Percentiles rank a stretch among this genome's conserved stretches.
Evolutionary conservation across 1,140 invertebrate genomes (phyloP).

Genomic region (Philaenus spumarius): DNA sequence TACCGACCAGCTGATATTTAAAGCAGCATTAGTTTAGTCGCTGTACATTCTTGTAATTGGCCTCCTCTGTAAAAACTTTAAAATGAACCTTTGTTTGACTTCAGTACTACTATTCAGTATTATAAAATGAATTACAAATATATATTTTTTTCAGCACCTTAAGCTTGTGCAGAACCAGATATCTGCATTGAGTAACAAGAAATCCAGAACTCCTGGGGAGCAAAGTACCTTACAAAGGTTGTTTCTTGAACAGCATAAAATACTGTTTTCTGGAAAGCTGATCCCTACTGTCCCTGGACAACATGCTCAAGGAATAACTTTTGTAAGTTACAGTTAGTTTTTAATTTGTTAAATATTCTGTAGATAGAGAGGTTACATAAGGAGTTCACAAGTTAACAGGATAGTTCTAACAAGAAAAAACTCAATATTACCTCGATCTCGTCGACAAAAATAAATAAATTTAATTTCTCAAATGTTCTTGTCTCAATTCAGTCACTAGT

Average conservation of each 20-base stretch:
- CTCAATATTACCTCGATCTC: too few relatives aligned
- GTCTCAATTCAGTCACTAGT: too few relatives aligned
- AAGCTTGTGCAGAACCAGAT: conserved; percentile 54
- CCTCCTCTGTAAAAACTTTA: neutral
- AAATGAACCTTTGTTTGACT: neutral
- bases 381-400: too few relatives aligned
- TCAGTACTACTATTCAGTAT: neutral
- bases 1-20: too few relatives aligned
- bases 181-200: conserved; percentile 44
- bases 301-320: conserved; percentile 33
- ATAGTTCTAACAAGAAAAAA: too few relatives aligned
- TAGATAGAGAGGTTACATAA: too few relatives aligned
- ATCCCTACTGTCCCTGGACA: conserved; percentile 46
- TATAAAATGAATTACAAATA: neutral
- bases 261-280: conserved; percentile 52
- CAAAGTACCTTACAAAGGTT: conserved; percentile 46
- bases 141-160: conserved; percentile 40
- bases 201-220: conserved; percentile 40
- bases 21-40: too few relatives aligned
- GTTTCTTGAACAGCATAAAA: conserved; percentile 53
- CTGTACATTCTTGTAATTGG: neutral
- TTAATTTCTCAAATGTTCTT: too few relatives aligned
- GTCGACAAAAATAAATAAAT: too few relatives aligned
- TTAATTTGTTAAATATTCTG: too few relatives aligned
- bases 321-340: conserved; percentile 32